A percentile compares a stretch with the other conserved stretches of the same genome.
Evolutionary conservation across 2,888 invertebrate genomes (phyloP).

Genomic region (Leucophenga montana): DNA sequence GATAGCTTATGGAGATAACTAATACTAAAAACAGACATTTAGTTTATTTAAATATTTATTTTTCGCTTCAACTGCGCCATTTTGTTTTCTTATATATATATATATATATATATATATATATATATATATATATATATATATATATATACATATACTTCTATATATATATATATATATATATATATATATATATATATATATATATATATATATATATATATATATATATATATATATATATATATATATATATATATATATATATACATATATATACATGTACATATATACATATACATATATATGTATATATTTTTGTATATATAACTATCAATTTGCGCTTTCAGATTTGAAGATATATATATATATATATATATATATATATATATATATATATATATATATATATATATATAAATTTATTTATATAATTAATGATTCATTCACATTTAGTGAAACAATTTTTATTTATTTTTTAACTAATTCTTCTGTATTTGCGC

Average conservation of each 20-base stretch:
- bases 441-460: neutral
- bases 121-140: constrained; percentile 38
- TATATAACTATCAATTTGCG: constrained; percentile 34
- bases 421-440: constrained; percentile 50
- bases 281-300: constrained; percentile 34
- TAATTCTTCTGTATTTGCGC: constrained; percentile 44
- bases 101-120: constrained; percentile 24
- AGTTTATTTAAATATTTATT: constrained; percentile 39
- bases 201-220: constrained; percentile 50
- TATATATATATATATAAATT: constrained; percentile 60
- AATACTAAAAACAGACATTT: constrained; percentile 70
- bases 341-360: too few relatives aligned
- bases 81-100: constrained; percentile 30
- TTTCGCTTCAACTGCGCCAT: constrained; percentile 25
- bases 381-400: constrained; percentile 59
- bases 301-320: constrained; percentile 28
- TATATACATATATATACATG: constrained; percentile 25
- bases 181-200: too few relatives aligned
- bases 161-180: constrained; percentile 27
- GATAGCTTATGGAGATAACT: constrained; percentile 59
- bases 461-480: constrained; percentile 33
- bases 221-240: constrained; percentile 54
- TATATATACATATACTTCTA: neutral
- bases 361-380: constrained; percentile 42
- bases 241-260: constrained; percentile 19